Conservation (phyloP, 2,888 invertebrate genomes). For the Melanostoma mellinum region DNA sequence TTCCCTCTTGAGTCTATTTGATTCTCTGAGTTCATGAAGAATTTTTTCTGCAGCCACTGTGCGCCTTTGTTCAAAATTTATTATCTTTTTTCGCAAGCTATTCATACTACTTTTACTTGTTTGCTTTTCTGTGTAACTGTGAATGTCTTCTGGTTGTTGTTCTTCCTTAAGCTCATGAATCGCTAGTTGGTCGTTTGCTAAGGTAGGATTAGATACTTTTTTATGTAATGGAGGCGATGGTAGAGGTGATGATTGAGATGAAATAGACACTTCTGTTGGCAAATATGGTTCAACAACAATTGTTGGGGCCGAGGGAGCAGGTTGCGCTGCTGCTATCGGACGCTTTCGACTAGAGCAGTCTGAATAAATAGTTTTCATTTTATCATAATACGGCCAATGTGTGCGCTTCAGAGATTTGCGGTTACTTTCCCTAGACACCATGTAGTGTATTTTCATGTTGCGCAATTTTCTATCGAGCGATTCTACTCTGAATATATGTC, state of each 20-base stretch:
- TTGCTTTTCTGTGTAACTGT: neutral
- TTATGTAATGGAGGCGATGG: neutral
- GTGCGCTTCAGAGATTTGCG: slow-evolving; percentile 8
- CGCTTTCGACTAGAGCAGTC: neutral
- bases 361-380: slow-evolving; percentile 50
- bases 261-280: neutral
- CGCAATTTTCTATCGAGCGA: slow-evolving; percentile 50
- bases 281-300: neutral
- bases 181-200: too few species aligned
- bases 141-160: neutral
- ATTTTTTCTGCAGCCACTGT: slow-evolving; percentile 55
- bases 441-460: slow-evolving; percentile 52
- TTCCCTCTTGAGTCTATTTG: slow-evolving; percentile 52
- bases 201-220: neutral
- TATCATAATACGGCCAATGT: slow-evolving; percentile 52
- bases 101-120: neutral
- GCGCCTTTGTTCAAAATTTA: slow-evolving; percentile 50
- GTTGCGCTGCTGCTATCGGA: too few species aligned
- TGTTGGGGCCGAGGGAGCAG: neutral
- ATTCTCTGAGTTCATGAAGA: slow-evolving; percentile 33
- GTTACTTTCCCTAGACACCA: slow-evolving; percentile 17
- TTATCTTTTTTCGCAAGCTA: slow-evolving; percentile 26
- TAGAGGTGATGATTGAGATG: neutral
- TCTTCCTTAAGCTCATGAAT: too few species aligned
- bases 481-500: slow-evolving; percentile 43